Percentiles rank a stretch among this genome's conserved stretches.
Evolutionary conservation across 2,113 vertebrate species (phyloP).

Genomic region (Crotalus viridis): DNA sequence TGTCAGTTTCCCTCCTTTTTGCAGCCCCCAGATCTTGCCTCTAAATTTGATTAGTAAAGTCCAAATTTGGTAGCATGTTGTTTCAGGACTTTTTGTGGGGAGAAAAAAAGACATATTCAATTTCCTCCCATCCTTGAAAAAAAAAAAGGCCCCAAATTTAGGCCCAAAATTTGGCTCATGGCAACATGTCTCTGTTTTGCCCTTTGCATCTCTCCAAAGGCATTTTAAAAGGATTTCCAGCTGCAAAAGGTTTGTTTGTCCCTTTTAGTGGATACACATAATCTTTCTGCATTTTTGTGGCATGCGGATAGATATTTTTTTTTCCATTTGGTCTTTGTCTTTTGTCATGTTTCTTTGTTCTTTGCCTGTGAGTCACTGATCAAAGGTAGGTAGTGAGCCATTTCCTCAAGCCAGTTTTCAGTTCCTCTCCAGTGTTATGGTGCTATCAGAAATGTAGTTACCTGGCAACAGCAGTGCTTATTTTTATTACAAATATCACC

Average conservation of each 20-base stretch:
- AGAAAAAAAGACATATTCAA: background rate
- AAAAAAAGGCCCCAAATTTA: background rate
- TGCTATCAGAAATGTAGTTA: slow-evolving; percentile 33
- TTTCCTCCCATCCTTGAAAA: background rate
- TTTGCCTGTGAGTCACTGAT: slow-evolving; percentile 12
- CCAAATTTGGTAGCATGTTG: background rate
- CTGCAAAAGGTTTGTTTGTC: background rate
- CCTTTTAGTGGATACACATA: background rate
- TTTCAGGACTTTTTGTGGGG: background rate
- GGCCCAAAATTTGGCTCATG: background rate
- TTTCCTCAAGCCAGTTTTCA: slow-evolving; percentile 17
- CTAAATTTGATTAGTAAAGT: background rate
- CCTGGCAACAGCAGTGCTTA: slow-evolving; percentile 51
- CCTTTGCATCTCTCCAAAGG: background rate
- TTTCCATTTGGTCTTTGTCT: slow-evolving; percentile 23
- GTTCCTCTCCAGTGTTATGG: slow-evolving; percentile 19
- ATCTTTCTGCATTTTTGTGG: background rate
- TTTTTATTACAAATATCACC: slow-evolving; percentile 18
- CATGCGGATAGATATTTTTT: background rate
- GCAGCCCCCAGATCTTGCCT: background rate
- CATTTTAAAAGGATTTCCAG: background rate
- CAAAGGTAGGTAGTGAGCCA: background rate
- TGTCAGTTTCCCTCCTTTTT: background rate
- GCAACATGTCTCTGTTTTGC: background rate
- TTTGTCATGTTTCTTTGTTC: background rate